These are phyloP conservation scores for Desmodus rotundus DNA, from an alignment of 2,113 vertebrate species.

Conservation along the genomic window DNA sequence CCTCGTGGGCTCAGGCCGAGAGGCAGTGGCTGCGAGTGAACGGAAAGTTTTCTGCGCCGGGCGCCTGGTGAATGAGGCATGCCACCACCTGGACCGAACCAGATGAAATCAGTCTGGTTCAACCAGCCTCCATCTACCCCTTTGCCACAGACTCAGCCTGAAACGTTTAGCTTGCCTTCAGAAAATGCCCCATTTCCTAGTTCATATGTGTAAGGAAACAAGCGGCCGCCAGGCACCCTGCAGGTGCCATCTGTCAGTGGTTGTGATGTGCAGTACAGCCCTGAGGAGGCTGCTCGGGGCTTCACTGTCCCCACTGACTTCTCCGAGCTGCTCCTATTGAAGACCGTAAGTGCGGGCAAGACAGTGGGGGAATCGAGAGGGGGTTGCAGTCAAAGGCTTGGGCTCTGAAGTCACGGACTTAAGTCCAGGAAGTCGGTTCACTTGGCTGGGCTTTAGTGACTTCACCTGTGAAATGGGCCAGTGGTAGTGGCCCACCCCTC, in stretches of 20 bases:
- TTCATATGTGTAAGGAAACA: neutral
- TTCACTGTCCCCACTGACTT: neutral
- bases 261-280: neutral
- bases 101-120: neutral
- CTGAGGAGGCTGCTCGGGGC: neutral
- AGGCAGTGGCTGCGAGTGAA: neutral
- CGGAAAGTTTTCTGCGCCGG: neutral
- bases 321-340: neutral
- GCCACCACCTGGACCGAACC: neutral
- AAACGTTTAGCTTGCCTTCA: neutral
- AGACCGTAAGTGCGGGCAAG: neutral
- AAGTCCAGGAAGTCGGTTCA: neutral
- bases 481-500: neutral
- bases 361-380: neutral
- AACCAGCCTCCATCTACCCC: neutral
- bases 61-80: neutral
- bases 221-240: accelerated
- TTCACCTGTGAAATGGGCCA: neutral
- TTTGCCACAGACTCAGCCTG: neutral
- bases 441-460: neutral
- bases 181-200: neutral
- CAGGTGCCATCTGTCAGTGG: neutral
- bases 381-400: neutral
- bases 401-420: neutral
- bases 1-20: neutral